phyloP scores from a whole-genome alignment of 1,140 invertebrate species.

The Agraylea sexmaculata region DNA sequence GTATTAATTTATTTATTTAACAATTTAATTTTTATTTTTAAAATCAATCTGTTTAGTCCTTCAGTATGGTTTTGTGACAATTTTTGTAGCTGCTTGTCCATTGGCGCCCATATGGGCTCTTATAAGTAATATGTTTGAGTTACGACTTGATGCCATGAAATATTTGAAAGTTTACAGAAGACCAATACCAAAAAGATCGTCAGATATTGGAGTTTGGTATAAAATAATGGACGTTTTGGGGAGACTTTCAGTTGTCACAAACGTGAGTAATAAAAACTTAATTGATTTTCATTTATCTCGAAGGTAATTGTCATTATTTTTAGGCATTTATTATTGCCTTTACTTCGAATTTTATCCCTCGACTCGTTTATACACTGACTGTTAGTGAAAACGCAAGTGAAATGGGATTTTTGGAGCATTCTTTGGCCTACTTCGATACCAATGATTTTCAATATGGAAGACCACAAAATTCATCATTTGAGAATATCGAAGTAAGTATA shows the following conservation, averaged over 20 bases:
- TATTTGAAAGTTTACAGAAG: constrained; percentile 68
- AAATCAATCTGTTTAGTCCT: constrained; percentile 48
- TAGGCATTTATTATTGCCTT: constrained; percentile 65
- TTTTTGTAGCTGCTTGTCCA: constrained; percentile 41
- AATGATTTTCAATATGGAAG: constrained; percentile 49
- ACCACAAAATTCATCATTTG: constrained; percentile 20
- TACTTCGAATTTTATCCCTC: constrained; percentile 93
- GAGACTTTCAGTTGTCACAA: constrained; percentile 82
- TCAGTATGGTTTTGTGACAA: constrained; percentile 78
- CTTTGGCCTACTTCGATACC: constrained; percentile 69
- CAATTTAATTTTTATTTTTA: constrained; percentile 8
- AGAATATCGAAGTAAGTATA: constrained; percentile 4
- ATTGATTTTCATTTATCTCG: too few relatives aligned
- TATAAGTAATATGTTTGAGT: constrained; percentile 46
- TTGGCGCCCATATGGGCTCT: constrained; percentile 12
- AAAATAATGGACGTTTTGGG: constrained; percentile 78
- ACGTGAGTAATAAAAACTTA: too few relatives aligned
- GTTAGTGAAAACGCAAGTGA: constrained; percentile 49
- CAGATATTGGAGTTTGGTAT: constrained; percentile 87
- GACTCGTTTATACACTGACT: constrained; percentile 64
- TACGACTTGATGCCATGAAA: constrained; percentile 77
- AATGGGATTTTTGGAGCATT: constrained; percentile 70
- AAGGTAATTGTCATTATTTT: too few relatives aligned
- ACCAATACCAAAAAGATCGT: constrained; percentile 70
- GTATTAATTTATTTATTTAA: constrained; percentile 10